Evolutionary conservation across 2,113 vertebrate species (phyloP), one percentile per base, ranked within the genome.

Genomic region (Clarias batrachus): DNA sequence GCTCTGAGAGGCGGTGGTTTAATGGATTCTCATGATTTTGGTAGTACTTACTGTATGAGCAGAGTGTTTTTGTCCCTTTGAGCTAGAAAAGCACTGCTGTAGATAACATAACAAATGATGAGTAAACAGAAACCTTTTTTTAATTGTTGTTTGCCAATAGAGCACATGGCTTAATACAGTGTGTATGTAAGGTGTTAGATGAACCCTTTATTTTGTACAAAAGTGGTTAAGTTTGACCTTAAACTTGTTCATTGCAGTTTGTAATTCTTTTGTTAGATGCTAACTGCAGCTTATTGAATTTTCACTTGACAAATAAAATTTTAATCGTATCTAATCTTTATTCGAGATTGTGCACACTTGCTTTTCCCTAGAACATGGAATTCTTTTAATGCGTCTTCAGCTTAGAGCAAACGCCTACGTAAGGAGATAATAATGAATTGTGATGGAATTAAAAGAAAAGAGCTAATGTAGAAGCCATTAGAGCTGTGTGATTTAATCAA

Each of bases 1-100:
- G 14, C 12, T 66, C 27, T 66, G 62, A 66, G 62, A 82, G 60
- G 37, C 81, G 62, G 41, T 82, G 81, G 81, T 66, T 52, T 62
- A 81, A 62, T 81, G 30, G 57, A 10, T 41, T 65, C 37, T 66
- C 37, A 65, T 52, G 37, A 30, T 54, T 48, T 82, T 82, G 62
- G 62, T 48, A 66, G 60, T 48, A 10, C 33, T 82, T 65, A 33
- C 30, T 33, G 30, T 33, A 6, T 82, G 62, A 65, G 7, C 62
- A 27, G 78, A 33, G 57, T 37, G 27, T 17, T 60, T 37, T 17
- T 30, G n/a, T 79, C 74, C 78, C 0, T 12, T 62, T 60, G 30
- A 81, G n/a, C 54, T 21, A 59, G 33, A 37, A 62, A 25, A 59
- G 37, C 54, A 12, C 19, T 13, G 54, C 33, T 82, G 12, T 66